These are phyloP conservation scores for Timandra comae DNA, from an alignment of 2,888 invertebrate species.

Conservation along the genomic window DNA sequence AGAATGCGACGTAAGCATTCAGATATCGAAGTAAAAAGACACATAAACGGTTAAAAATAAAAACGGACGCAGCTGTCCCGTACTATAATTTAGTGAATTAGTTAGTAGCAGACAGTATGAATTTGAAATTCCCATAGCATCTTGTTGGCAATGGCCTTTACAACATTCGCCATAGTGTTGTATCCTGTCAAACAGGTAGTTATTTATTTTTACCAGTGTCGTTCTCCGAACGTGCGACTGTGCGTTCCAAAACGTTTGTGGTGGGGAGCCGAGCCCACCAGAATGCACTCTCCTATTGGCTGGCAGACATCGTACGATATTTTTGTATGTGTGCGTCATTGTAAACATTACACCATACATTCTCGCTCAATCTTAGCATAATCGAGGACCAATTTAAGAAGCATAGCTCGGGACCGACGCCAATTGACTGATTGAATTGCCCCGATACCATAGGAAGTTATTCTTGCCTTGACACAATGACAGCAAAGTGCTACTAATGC, in stretches of 20 bases:
- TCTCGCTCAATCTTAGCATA: slow-evolving; percentile 48
- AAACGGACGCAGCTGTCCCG: neutral
- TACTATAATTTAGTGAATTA: neutral
- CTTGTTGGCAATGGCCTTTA: slow-evolving; percentile 58
- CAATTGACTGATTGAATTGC: slow-evolving; percentile 60
- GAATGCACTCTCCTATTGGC: slow-evolving; percentile 53
- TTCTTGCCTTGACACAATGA: slow-evolving; percentile 52
- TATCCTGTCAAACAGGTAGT: slow-evolving; percentile 62
- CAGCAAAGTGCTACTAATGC: no score
- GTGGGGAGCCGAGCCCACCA: slow-evolving; percentile 75
- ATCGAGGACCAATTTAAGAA: slow-evolving; percentile 62
- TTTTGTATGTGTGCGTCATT: slow-evolving; percentile 49
- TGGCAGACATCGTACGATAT: slow-evolving; percentile 65
- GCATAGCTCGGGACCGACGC: slow-evolving; percentile 38
- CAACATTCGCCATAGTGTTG: slow-evolving; percentile 42
- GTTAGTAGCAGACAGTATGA: neutral
- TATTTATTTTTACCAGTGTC: slow-evolving; percentile 73
- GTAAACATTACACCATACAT: slow-evolving; percentile 40
- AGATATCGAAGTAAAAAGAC: no score
- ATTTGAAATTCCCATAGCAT: slow-evolving; percentile 24
- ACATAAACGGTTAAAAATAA: neutral
- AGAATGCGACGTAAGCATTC: no score
- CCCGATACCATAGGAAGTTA: slow-evolving; percentile 61
- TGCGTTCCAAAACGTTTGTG: slow-evolving; percentile 60
- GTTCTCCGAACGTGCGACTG: slow-evolving; percentile 61